Evolutionary conservation across 2,888 invertebrate genomes (phyloP).

Genomic region (Eledone cirrhosa): DNA sequence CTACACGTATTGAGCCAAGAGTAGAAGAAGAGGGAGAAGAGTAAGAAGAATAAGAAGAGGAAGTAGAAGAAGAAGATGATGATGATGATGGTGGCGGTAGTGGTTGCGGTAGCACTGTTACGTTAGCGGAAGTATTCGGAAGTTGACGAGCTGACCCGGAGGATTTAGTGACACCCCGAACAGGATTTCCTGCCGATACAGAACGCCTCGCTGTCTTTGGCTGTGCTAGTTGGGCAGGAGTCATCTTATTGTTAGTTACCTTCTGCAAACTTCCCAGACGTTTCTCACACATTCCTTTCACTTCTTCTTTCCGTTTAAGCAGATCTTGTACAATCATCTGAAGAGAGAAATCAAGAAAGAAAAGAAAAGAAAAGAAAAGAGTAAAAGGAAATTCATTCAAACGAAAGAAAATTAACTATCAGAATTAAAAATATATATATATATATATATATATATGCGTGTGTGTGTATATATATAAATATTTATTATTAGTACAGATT

Average conservation of each 20-base stretch:
- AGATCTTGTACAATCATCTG: conserved; percentile 73
- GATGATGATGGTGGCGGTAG: not conserved
- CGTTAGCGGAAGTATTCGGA: not conserved
- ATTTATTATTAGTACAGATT: no score
- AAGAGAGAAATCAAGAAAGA: conserved; percentile 16
- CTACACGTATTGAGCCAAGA: no score
- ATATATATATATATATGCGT: no score
- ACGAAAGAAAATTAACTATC: no score
- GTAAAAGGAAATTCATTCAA: no score
- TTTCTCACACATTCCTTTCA: conserved; percentile 91
- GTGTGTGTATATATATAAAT: no score
- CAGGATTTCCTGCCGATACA: not conserved
- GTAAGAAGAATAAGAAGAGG: no score
- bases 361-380: no score
- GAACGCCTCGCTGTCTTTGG: conserved; percentile 71
- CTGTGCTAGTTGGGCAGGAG: conserved; percentile 82
- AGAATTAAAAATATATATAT: no score
- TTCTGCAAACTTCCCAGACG: conserved; percentile 69
- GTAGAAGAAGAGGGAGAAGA: no score
- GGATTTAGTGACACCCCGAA: conserved; percentile 35
- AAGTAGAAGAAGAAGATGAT: not conserved
- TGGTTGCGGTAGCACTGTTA: not conserved
- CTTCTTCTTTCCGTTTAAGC: conserved; percentile 91
- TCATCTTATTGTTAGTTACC: conserved; percentile 63
- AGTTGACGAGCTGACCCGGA: conserved; percentile 35